A percentile compares a stretch with the other conserved stretches of the same genome.
Conservation (phyloP, 2,888 invertebrate species). For the Sesamia inferens region DNA sequence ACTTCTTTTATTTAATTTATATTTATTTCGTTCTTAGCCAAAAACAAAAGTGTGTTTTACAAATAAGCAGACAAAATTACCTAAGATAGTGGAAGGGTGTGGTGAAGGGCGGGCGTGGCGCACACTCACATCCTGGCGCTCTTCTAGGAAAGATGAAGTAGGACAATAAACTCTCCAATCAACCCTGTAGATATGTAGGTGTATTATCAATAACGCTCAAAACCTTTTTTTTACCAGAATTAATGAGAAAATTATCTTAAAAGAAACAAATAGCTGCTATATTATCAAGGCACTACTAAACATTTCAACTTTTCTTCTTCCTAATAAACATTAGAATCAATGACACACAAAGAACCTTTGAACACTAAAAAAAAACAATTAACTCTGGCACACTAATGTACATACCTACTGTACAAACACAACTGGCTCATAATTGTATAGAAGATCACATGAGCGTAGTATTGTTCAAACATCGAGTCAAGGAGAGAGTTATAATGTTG, state of each 20-base stretch:
- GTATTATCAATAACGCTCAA: not conserved
- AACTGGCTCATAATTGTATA: constrained; percentile 45
- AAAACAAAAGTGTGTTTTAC: no score
- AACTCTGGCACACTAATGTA: constrained; percentile 35
- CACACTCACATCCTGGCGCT: no score
- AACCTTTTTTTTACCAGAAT: not conserved
- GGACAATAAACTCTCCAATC: no score
- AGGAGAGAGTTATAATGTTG: constrained; percentile 50
- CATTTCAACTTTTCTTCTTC: not conserved
- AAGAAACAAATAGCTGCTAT: not conserved
- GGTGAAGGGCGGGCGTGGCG: no score
- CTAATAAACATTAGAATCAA: constrained; percentile 6
- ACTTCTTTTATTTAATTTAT: no score
- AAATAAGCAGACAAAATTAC: no score
- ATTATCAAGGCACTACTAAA: not conserved
- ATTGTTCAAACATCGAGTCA: constrained; percentile 44
- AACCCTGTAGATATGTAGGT: no score
- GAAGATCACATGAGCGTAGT: constrained; percentile 51
- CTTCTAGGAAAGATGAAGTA: no score
- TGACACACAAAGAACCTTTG: constrained; percentile 1
- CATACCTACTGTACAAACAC: constrained; percentile 34
- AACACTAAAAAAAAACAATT: constrained; percentile 39
- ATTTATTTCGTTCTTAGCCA: no score
- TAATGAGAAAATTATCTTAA: not conserved
- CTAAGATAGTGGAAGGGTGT: no score